Evolutionary conservation across 2,797 vertebrate genomes (phyloP).

Genomic region (Mus spretus): DNA sequence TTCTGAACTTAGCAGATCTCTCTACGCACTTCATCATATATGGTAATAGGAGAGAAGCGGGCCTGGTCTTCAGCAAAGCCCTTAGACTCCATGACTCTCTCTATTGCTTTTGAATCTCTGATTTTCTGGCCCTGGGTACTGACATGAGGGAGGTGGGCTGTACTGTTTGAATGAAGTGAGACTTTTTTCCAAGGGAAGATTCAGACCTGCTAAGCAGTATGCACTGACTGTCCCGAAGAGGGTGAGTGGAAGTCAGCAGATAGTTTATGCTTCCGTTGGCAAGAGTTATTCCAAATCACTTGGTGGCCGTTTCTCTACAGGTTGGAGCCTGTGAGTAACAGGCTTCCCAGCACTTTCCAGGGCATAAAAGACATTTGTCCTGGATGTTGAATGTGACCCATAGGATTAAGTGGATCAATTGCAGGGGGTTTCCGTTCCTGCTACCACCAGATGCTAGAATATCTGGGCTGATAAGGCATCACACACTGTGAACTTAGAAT

Average conservation of each 20-base stretch:
- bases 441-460: background rate
- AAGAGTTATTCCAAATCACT: constrained; percentile 45
- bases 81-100: background rate
- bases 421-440: background rate
- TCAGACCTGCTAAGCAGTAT: background rate
- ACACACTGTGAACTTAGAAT: constrained; percentile 3
- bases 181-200: constrained; percentile 30
- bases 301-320: constrained; percentile 3
- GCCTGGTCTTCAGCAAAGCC: background rate
- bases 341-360: constrained; percentile 40
- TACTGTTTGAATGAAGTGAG: background rate
- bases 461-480: fast-evolving
- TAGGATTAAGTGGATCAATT: background rate
- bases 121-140: background rate
- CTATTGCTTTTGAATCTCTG: background rate
- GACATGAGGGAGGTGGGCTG: background rate
- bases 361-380: background rate
- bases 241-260: constrained; percentile 46
- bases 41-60: constrained; percentile 61
- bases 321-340: constrained; percentile 48
- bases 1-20: constrained; percentile 50
- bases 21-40: constrained; percentile 76
- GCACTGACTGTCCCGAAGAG: constrained; percentile 26
- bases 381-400: constrained; percentile 10
- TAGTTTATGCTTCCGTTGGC: constrained; percentile 39